Evolutionary conservation across 2,113 vertebrate species (phyloP), one percentile per base, ranked within the genome.

Genomic region (Pygoscelis adeliae): DNA sequence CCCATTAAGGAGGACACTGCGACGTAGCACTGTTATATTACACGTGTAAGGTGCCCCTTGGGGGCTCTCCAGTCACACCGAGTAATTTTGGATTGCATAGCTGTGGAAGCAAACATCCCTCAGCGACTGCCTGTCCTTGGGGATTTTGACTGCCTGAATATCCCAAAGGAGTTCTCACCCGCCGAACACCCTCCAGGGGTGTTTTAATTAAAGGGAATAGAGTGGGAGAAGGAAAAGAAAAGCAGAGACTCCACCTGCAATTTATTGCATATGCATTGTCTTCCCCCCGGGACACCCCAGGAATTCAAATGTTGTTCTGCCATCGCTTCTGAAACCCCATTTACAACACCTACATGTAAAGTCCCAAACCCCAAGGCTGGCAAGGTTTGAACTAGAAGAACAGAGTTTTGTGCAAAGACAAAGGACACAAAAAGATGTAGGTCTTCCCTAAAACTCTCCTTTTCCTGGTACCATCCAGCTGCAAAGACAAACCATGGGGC

Each of bases 181-280:
- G 1, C 59, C 14, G 1, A 96, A 61, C 46, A 82, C 65, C 87
- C 91, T 93, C 93, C 61, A 62, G 91, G 77, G 73, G 53, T 65
- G 58, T 94, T 94, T 91, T 93, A 96, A 96, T 97, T 96, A 93
- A 82, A 83, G 82, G 50, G 8, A 95, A 9, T 30, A 73, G 83
- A 96, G 84, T 46, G 50, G 53, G 53, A 92, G 30, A 84, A 27
- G 52, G 46, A 67, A 91, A 62, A 63, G 55, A 65, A 82, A 93
- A 94, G 50, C 62, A 76, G 58, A 78, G 65, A 55, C 32, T 87
- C 63, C 49, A 84, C 71, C 58, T 85, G 77, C 53, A 77, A 49
- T 88, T 95, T 80, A 76, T 66, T 77, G 42, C 66, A 85, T 87
- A 89, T 80, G 89, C 49, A 93, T 16, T 29, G 29, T 66, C 66